A percentile compares a stretch with the other conserved stretches of the same genome.
Conservation (phyloP, 1,140 invertebrate species). For the Tetramorium parvispinum region DNA sequence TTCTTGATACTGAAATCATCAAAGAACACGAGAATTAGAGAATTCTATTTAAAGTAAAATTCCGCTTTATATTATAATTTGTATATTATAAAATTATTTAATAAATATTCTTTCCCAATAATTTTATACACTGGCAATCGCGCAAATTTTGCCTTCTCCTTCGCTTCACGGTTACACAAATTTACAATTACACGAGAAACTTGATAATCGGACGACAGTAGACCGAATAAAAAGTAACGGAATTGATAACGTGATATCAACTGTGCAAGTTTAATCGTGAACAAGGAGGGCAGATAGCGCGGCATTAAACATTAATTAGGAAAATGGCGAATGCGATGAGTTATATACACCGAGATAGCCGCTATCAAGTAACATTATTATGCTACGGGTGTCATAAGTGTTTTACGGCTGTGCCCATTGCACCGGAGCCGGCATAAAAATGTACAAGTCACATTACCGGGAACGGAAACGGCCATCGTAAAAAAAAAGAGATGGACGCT, state of each 20-base stretch:
- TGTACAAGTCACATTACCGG: constrained; percentile 65
- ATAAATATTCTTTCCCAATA: not conserved
- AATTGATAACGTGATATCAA: constrained; percentile 55
- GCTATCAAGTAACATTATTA: constrained; percentile 77
- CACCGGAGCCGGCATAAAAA: constrained; percentile 68
- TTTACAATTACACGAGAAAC: not conserved
- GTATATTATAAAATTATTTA: not conserved
- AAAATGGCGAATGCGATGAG: constrained; percentile 73
- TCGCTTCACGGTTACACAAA: not conserved
- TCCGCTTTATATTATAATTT: not conserved
- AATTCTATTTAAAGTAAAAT: not conserved
- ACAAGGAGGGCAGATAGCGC: constrained; percentile 72
- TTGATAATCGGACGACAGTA: not conserved
- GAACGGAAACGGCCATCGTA: constrained; percentile 69
- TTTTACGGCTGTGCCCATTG: constrained; percentile 73
- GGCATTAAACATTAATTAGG: constrained; percentile 79
- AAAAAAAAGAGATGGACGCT: constrained; percentile 65
- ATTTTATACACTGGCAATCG: not conserved
- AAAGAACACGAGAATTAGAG: not conserved
- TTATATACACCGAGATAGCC: constrained; percentile 72
- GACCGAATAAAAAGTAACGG: not conserved
- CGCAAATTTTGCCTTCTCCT: not conserved
- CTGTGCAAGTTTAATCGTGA: constrained; percentile 50
- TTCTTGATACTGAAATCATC: constrained; percentile 87
- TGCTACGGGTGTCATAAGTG: constrained; percentile 78